Percentiles rank a stretch among this genome's conserved stretches.
phyloP scores from a whole-genome alignment of 2,797 vertebrate species.

The Ispidina picta region DNA sequence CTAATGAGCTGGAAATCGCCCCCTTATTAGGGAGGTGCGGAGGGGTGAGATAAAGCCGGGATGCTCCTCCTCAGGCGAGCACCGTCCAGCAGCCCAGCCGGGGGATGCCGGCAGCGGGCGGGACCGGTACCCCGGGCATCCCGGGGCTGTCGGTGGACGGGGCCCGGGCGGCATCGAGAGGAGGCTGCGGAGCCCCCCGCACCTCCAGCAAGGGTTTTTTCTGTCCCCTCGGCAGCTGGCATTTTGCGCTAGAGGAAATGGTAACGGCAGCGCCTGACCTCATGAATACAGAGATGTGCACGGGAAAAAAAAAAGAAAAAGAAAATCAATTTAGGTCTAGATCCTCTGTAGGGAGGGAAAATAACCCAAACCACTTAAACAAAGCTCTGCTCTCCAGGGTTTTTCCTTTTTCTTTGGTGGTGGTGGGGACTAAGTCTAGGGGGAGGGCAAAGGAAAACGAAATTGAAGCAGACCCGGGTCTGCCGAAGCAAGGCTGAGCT shows the following conservation, averaged over 20 bases:
- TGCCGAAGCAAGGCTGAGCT: background rate
- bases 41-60: background rate
- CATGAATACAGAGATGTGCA: constrained; percentile 35
- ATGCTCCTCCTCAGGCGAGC: background rate
- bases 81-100: background rate
- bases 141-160: too few species aligned
- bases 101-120: background rate
- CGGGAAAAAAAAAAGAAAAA: background rate
- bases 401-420: constrained; percentile 20
- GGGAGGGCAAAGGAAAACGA: constrained; percentile 25
- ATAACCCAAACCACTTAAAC: constrained; percentile 33
- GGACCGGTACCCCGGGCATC: background rate
- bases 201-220: background rate
- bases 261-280: background rate
- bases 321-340: constrained; percentile 55
- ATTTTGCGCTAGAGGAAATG: background rate
- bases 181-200: background rate
- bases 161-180: background rate
- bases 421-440: background rate
- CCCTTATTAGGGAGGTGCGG: background rate
- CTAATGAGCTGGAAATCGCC: background rate
- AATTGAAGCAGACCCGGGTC: background rate
- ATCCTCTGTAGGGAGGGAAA: constrained; percentile 31
- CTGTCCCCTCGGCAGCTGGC: background rate
- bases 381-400: constrained; percentile 53